A percentile compares a stretch with the other conserved stretches of the same genome.
Conservation (phyloP, 1,140 invertebrate genomes). For the Carposina sasakii region DNA sequence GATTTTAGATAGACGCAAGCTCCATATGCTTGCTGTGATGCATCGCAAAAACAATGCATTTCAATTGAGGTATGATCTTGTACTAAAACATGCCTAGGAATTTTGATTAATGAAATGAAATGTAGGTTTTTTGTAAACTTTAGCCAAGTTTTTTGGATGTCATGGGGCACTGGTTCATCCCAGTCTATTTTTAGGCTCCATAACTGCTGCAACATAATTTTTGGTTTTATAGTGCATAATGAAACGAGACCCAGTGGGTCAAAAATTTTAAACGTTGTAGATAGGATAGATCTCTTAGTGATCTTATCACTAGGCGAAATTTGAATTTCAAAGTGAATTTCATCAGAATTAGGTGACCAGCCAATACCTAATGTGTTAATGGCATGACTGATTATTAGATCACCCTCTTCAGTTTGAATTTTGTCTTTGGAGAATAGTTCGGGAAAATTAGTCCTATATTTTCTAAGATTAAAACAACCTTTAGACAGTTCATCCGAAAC, state of each 20-base stretch:
- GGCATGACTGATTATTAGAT: slow-evolving; percentile 17
- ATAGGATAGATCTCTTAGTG: slow-evolving; percentile 31
- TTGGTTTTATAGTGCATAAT: slow-evolving; percentile 24
- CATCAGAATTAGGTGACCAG: slow-evolving; percentile 20
- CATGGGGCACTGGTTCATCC: slow-evolving; percentile 21
- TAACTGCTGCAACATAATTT: slow-evolving; percentile 31
- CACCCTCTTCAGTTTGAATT: slow-evolving; percentile 13
- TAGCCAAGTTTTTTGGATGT: slow-evolving; percentile 16
- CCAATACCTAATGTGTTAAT: slow-evolving; percentile 17
- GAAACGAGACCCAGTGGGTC: slow-evolving; percentile 36
- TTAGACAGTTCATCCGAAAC: slow-evolving; percentile 5
- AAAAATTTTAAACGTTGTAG: slow-evolving; percentile 9
- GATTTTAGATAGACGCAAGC: too few relatives aligned
- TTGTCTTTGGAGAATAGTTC: background rate
- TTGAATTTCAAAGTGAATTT: slow-evolving; percentile 11
- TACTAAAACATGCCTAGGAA: slow-evolving; percentile 19
- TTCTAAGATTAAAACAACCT: slow-evolving; percentile 21
- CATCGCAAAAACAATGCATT: slow-evolving; percentile 26
- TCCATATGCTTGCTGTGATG: too few relatives aligned
- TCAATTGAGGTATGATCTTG: slow-evolving; percentile 14
- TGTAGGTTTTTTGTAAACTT: slow-evolving; percentile 12
- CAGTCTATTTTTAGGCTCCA: slow-evolving; percentile 23
- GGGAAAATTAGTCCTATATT: slow-evolving; percentile 12
- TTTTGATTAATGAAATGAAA: slow-evolving; percentile 4
- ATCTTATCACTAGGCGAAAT: background rate